phyloP scores from a whole-genome alignment of 2,797 vertebrate species.

The Astyanax mexicanus region DNA sequence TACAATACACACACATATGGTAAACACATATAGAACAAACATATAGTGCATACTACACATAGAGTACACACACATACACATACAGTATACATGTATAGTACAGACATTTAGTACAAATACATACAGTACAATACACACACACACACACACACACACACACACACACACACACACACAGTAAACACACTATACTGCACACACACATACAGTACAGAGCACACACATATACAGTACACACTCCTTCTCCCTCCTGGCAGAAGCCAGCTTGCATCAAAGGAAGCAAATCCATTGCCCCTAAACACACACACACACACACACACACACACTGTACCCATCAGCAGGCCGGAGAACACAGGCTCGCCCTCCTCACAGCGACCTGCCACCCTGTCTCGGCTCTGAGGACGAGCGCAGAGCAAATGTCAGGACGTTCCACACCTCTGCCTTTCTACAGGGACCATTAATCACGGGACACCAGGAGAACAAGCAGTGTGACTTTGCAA shows the following conservation, averaged over 20 bases:
- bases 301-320: slow-evolving; percentile 34
- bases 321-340: neutral
- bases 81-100: no score
- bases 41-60: no score
- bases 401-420: slow-evolving; percentile 55
- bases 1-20: no score
- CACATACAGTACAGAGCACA: no score
- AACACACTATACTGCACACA: neutral
- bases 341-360: neutral
- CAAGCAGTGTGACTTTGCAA: slow-evolving; percentile 48
- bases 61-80: no score
- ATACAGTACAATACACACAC: no score
- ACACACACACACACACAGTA: neutral
- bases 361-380: slow-evolving; percentile 42
- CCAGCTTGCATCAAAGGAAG: neutral
- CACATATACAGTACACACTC: no score
- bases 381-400: slow-evolving; percentile 40
- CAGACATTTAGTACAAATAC: no score
- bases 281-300: neutral
- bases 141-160: slow-evolving; percentile 4
- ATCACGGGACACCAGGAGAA: slow-evolving; percentile 52
- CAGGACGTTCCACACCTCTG: slow-evolving; percentile 46
- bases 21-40: no score
- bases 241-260: slow-evolving; percentile 19
- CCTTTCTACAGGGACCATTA: slow-evolving; percentile 55